Conservation (phyloP, 2,888 invertebrate species). For the Macrosoma leucophasiata region DNA sequence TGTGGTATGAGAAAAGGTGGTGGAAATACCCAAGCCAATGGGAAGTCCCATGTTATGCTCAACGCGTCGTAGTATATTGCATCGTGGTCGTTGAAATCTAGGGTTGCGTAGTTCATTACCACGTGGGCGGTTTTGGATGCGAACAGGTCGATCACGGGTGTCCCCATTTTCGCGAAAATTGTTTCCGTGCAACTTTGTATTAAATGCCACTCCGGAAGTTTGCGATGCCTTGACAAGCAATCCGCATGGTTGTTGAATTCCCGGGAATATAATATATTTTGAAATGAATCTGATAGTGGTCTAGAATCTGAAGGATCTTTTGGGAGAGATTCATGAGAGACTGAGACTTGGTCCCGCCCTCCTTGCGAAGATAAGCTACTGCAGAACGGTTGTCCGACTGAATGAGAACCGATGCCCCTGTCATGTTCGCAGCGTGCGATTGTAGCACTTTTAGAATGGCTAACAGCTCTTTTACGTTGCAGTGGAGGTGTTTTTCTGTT, state of each 20-base stretch:
- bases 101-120: slow-evolving; percentile 11
- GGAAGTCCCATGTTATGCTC: slow-evolving; percentile 17
- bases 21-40: slow-evolving; percentile 22
- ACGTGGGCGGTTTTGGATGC: background rate
- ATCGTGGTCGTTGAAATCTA: slow-evolving; percentile 15
- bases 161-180: background rate
- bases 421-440: too few relatives aligned
- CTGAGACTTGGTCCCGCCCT: too few relatives aligned
- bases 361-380: too few relatives aligned
- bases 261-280: too few relatives aligned
- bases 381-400: too few relatives aligned
- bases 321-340: too few relatives aligned
- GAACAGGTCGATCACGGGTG: background rate
- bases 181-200: background rate
- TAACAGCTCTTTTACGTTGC: slow-evolving; percentile 4
- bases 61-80: slow-evolving; percentile 22
- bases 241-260: too few relatives aligned
- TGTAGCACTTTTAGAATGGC: slow-evolving; percentile 1
- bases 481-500: slow-evolving; percentile 1
- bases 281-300: too few relatives aligned
- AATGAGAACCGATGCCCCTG: too few relatives aligned
- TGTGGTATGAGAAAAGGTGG: slow-evolving; percentile 21
- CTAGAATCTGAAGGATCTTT: too few relatives aligned
- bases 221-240: too few relatives aligned
- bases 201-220: slow-evolving; percentile 10